These are phyloP conservation scores for Watersipora subatra DNA, from an alignment of 1,140 invertebrate species.

Conservation along the genomic window DNA sequence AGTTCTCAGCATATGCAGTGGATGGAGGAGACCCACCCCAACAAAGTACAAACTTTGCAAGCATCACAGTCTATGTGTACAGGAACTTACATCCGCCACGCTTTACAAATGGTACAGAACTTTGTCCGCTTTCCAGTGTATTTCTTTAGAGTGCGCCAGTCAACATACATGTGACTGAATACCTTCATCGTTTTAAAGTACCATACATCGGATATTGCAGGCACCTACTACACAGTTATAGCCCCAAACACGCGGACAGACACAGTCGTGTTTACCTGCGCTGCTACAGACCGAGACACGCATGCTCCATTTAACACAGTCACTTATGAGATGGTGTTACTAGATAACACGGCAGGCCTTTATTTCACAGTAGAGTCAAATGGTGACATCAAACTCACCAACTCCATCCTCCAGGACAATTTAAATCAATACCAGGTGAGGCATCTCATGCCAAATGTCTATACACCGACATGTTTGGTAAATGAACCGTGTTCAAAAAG, in stretches of 20 bases:
- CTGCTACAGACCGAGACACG: background rate
- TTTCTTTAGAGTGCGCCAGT: background rate
- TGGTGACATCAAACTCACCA: background rate
- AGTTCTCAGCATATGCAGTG: background rate
- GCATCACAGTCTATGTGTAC: background rate
- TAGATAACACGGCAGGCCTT: background rate
- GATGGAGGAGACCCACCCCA: background rate
- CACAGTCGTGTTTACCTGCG: background rate
- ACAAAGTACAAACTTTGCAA: background rate
- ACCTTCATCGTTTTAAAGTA: background rate
- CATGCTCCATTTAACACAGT: background rate
- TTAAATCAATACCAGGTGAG: background rate
- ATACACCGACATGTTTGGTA: too few relatives aligned
- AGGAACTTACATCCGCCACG: background rate
- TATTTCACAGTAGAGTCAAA: background rate
- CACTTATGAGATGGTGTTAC: background rate
- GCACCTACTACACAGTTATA: background rate
- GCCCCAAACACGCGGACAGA: background rate
- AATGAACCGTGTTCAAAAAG: too few relatives aligned
- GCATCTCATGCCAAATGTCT: too few relatives aligned
- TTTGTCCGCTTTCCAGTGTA: background rate
- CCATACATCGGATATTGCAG: background rate
- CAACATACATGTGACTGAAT: background rate
- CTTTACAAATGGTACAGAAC: background rate
- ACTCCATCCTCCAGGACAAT: background rate